Evolutionary conservation across 2,888 invertebrate genomes (phyloP).

Genomic region (Trissonchulus sp.): DNA sequence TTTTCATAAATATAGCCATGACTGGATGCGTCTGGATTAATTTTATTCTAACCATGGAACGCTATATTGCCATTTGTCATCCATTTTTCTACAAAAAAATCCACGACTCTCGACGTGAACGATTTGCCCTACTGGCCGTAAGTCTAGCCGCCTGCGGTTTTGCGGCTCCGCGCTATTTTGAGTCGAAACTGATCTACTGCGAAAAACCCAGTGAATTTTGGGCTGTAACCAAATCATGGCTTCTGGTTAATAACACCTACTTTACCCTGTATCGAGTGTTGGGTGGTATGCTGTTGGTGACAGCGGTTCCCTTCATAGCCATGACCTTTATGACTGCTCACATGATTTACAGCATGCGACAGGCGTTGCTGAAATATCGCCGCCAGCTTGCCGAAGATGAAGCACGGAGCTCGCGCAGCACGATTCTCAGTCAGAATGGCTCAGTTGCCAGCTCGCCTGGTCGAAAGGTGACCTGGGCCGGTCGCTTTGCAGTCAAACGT

Average conservation of each 20-base stretch:
- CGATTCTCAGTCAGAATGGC: background rate
- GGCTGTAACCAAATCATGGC: background rate
- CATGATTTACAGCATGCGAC: background rate
- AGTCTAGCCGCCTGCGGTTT: background rate
- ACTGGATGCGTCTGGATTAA: conserved; percentile 22
- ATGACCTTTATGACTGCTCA: conserved; percentile 11
- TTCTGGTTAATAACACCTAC: conserved; percentile 15
- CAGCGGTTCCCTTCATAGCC: conserved; percentile 12
- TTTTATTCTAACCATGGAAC: conserved; percentile 21
- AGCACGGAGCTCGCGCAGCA: background rate
- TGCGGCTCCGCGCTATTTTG: conserved; percentile 18
- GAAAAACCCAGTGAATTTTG: background rate
- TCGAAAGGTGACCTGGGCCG: background rate
- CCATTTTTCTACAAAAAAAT: conserved; percentile 3
- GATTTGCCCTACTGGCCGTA: conserved; percentile 7
- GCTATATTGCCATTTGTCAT: conserved; percentile 24
- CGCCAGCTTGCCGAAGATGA: background rate
- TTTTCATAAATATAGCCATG: conserved; percentile 13
- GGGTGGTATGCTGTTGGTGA: conserved; percentile 23
- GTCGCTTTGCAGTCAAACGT: background rate
- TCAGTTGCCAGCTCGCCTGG: background rate
- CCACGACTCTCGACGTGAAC: background rate
- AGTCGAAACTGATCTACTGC: background rate
- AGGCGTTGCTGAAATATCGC: background rate
- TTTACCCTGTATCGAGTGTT: conserved; percentile 22